Evolutionary conservation across 2,888 invertebrate species (phyloP), one percentile per base, ranked within the genome.

Genomic region (Aquatica leii): DNA sequence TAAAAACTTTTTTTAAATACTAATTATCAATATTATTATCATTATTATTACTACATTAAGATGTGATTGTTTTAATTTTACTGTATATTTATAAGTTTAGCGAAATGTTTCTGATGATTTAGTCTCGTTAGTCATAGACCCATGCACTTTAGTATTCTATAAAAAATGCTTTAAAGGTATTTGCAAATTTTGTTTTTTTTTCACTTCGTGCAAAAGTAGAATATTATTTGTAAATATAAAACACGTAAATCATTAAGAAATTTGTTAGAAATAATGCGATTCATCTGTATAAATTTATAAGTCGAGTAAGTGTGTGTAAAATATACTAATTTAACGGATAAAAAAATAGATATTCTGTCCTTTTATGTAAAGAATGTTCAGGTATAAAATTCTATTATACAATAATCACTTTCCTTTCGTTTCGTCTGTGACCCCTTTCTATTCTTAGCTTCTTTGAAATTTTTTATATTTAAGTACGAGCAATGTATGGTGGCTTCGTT

Each of bases 271-370:
- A 14, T 15, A 46, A 46, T 18, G 46, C 46, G 46, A 46, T 46
- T 15, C 6, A 18, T 46, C 46, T 46, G 46, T 46, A 46, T 46
- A 46, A 46, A 46, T 46, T 46, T 46, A 18, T 46, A 46, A 46
- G 18, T 46, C 46, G 46, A 46, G 11, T 46, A 46, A 18, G 11
- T 46, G 46, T 43, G 41, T 46, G 46, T 46, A 46, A 46, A 46
- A 46, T 46, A 24, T 24, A 46, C 2, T 37, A 37, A 37, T 37
- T 37, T n/a, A 37, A 37, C 11, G 11, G 37, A 37, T n/a, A 37
- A 31, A 31, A 31, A 31, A 37, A n/a, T 37, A 37, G 12, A 24
- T 4, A 24, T 24, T 24, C 24, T 24, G 24, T 24, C 24, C 24
- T 24, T 24, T 24, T 24, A 24, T 24, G 24, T 24, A 24, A 24